phyloP scores from a whole-genome alignment of 1,140 invertebrate genomes.

The Bombus confusus region DNA sequence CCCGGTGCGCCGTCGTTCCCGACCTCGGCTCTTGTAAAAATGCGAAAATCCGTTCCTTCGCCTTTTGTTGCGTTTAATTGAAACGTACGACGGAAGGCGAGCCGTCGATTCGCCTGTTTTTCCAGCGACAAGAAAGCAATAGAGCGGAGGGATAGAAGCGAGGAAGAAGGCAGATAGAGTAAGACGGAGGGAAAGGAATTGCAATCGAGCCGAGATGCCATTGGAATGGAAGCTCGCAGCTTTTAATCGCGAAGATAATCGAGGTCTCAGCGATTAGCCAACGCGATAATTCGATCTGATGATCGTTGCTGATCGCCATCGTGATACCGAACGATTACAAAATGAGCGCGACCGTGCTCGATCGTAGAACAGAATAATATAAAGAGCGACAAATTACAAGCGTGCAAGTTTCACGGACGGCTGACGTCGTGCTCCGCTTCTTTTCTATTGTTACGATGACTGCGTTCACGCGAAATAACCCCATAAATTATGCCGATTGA shows the following conservation, averaged over 20 bases:
- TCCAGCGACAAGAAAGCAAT: neutral
- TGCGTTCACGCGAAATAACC: neutral
- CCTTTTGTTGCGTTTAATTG: slow-evolving; percentile 35
- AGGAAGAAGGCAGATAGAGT: neutral
- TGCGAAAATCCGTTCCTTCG: slow-evolving; percentile 38
- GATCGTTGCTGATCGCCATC: neutral
- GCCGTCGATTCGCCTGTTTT: slow-evolving; percentile 13
- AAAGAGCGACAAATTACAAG: neutral
- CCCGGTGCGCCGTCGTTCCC: neutral
- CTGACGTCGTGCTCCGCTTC: slow-evolving; percentile 9
- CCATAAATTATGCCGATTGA: slow-evolving; percentile 16
- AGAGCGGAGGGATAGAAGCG: neutral
- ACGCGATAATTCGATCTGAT: neutral
- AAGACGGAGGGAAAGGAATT: too few relatives aligned
- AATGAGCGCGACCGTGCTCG: neutral
- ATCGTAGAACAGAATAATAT: slow-evolving; percentile 7
- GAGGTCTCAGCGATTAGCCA: neutral
- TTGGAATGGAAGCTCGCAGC: neutral
- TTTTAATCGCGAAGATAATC: slow-evolving; percentile 1
- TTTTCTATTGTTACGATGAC: slow-evolving; percentile 25
- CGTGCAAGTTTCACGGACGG: neutral
- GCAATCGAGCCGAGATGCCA: neutral
- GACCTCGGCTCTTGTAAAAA: slow-evolving; percentile 20
- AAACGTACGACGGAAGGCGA: slow-evolving; percentile 22
- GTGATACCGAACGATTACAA: slow-evolving; percentile 23